These are phyloP conservation scores for Prinia subflava DNA, from an alignment of 2,113 vertebrate genomes.

Conservation along the genomic window DNA sequence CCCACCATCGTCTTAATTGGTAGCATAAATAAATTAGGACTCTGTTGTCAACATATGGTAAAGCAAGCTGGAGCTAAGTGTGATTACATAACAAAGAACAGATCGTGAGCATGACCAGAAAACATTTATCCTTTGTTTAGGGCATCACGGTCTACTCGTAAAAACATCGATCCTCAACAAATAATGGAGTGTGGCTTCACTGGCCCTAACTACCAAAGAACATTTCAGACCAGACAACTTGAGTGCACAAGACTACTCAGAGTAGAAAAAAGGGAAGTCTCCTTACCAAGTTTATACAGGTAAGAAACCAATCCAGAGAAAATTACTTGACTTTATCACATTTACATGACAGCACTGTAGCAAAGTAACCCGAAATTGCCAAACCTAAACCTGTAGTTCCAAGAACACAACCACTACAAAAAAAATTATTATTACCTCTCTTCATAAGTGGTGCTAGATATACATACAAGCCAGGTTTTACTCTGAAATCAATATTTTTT, in stretches of 20 bases:
- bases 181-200: not conserved
- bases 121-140: not conserved
- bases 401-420: not conserved
- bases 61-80: not conserved
- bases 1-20: not conserved
- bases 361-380: not conserved
- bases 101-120: not conserved
- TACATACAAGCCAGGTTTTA: not conserved
- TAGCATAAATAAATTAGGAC: not conserved
- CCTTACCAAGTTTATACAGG: not conserved
- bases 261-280: not conserved
- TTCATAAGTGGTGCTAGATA: not conserved
- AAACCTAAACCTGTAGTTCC: not conserved
- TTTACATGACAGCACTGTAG: not conserved
- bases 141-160: rapidly evolving
- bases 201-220: not conserved
- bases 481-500: not conserved
- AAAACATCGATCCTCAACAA: not conserved
- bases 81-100: not conserved
- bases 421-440: not conserved
- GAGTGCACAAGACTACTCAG: not conserved
- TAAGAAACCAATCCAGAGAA: not conserved
- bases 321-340: not conserved
- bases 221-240: not conserved
- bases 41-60: not conserved